phyloP scores from a whole-genome alignment of 1,140 invertebrate species.

The Rhagoletis pomonella region DNA sequence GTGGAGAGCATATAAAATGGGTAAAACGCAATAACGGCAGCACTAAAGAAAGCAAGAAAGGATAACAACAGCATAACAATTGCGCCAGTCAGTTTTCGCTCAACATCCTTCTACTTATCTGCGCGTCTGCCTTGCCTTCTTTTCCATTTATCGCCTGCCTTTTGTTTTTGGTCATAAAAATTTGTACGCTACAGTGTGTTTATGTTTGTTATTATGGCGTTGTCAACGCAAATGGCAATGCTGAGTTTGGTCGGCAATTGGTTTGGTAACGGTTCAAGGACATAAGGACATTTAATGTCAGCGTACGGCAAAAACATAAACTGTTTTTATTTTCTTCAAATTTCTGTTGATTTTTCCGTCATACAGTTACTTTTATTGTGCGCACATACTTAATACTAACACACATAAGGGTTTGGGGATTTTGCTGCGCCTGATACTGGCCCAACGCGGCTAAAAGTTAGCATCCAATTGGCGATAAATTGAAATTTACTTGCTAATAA shows the following conservation, averaged over 20 bases:
- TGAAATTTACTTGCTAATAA: too few relatives aligned
- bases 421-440: neutral
- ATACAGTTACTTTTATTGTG: constrained; percentile 9
- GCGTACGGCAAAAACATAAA: constrained; percentile 14
- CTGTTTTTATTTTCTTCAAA: constrained; percentile 17
- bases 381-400: neutral
- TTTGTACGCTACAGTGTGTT: constrained; percentile 4
- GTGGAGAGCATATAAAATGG: neutral
- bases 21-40: neutral
- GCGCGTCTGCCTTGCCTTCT: neutral
- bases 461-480: neutral
- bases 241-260: neutral
- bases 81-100: neutral
- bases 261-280: constrained; percentile 29
- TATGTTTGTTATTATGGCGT: constrained; percentile 32
- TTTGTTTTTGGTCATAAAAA: constrained; percentile 11
- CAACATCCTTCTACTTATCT: neutral
- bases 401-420: neutral
- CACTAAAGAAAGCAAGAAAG: neutral
- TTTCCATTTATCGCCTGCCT: neutral
- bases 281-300: constrained; percentile 1
- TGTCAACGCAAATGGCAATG: neutral
- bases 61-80: constrained; percentile 14
- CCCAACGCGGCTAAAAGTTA: neutral
- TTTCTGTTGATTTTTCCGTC: constrained; percentile 31